These are phyloP conservation scores for Lysiphlebus fabarum DNA, from an alignment of 1,140 invertebrate species.

Conservation along the genomic window DNA sequence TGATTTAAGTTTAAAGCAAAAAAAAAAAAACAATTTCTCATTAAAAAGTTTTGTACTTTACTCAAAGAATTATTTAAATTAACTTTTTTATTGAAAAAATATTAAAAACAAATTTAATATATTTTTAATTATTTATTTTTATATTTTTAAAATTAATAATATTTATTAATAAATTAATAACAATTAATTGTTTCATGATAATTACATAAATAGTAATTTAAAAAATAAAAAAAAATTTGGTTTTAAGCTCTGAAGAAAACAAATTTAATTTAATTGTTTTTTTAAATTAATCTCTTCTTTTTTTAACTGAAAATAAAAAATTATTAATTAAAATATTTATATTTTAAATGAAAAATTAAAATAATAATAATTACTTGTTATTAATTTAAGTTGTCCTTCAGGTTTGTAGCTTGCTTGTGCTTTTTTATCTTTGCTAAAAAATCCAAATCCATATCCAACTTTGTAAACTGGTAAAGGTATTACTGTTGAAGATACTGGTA, in stretches of 20 bases:
- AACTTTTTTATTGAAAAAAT: background rate
- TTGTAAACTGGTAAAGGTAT: constrained; percentile 63
- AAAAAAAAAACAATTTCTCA: too few relatives aligned
- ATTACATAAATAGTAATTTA: constrained; percentile 15
- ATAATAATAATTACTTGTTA: constrained; percentile 42
- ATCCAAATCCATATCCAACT: constrained; percentile 46
- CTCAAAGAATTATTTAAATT: constrained; percentile 3
- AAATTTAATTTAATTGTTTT: background rate
- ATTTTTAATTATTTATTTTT: background rate
- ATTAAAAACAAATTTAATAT: background rate
- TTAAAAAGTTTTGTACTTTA: background rate
- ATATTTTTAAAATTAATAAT: background rate
- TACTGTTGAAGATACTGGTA: constrained; percentile 64
- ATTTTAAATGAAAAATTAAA: background rate
- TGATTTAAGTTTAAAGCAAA: too few relatives aligned
- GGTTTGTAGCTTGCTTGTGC: constrained; percentile 42
- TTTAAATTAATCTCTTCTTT: constrained; percentile 18
- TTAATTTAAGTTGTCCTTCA: constrained; percentile 42
- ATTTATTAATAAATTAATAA: too few relatives aligned
- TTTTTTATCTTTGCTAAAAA: constrained; percentile 43
- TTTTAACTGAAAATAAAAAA: too few relatives aligned
- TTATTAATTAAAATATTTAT: background rate
- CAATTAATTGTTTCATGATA: background rate
- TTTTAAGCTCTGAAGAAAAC: constrained; percentile 27
- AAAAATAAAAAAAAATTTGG: constrained; percentile 32